Conservation (phyloP, 2,113 vertebrate genomes). For the Dromiciops gliroides region DNA sequence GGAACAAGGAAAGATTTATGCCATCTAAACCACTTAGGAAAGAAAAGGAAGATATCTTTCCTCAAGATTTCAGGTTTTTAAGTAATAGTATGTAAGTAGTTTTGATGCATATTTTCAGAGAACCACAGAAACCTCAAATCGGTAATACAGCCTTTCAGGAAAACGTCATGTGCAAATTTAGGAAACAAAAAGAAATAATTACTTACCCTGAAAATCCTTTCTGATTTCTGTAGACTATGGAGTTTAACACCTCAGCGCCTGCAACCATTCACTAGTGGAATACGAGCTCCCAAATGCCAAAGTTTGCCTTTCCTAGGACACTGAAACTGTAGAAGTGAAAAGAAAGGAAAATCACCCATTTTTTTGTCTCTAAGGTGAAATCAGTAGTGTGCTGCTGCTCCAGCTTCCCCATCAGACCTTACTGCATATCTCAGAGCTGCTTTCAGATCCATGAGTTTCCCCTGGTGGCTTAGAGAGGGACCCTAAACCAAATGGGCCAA, state of each 20-base stretch:
- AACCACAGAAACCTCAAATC: slow-evolving; percentile 51
- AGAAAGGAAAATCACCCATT: slow-evolving; percentile 64
- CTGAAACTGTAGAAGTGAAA: slow-evolving; percentile 58
- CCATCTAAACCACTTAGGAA: slow-evolving; percentile 25
- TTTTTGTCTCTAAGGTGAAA: slow-evolving; percentile 70
- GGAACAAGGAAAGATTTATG: slow-evolving; percentile 35
- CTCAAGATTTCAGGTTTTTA: slow-evolving; percentile 47
- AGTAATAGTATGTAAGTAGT: slow-evolving; percentile 28
- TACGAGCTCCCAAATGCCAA: slow-evolving; percentile 54
- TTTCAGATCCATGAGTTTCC: slow-evolving; percentile 58
- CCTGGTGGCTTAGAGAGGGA: slow-evolving; percentile 63
- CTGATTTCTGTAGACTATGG: slow-evolving; percentile 63
- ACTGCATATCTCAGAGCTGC: slow-evolving; percentile 55
- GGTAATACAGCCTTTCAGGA: slow-evolving; percentile 55
- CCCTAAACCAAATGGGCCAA: slow-evolving; percentile 57
- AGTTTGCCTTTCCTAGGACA: slow-evolving; percentile 71
- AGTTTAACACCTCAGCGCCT: slow-evolving; percentile 64
- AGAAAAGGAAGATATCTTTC: slow-evolving; percentile 44
- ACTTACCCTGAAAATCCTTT: slow-evolving; percentile 78
- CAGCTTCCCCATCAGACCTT: slow-evolving; percentile 50
- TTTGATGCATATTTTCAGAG: slow-evolving; percentile 59
- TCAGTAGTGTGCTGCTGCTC: slow-evolving; percentile 57
- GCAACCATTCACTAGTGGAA: slow-evolving; percentile 52
- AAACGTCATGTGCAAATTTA: slow-evolving; percentile 46
- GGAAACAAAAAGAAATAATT: slow-evolving; percentile 66